Evolutionary conservation across 1,140 invertebrate species (phyloP), one percentile per base, ranked within the genome.

Genomic region (Scaptomyza montana): DNA sequence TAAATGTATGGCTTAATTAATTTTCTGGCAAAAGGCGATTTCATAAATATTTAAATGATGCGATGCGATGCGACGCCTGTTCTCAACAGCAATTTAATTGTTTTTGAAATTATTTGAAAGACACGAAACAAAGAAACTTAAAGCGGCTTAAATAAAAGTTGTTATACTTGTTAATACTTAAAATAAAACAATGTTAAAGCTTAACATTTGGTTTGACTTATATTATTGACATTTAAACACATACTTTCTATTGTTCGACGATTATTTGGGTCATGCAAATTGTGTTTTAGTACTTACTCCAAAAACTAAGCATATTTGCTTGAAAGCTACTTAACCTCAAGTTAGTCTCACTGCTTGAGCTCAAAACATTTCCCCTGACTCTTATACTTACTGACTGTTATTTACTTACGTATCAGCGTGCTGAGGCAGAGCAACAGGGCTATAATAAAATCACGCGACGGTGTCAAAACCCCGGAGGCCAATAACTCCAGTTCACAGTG

Each of bases 361-460:
- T 25, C 21, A 25, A 25, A 1, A 25, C 68, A 33, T 43, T 33
- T 21, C 12, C 53, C 63, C 25, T 19, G 9, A 49, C 8, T 49
- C 43, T 45, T 0, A 25, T 25, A 45, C 19, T 9, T 13, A 21
- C 33, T n/a, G 47, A 19, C 33, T 45, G 13, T 13, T 79, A 56
- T 90, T 73, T 92, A 94, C 95, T 95, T 95, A 97, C 96, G 94
- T 93, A 96, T 93, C 91, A 96, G 93, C 80, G 95, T 93, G 92
- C 95, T 94, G 77, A 96, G 93, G 93, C 96, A 96, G 92, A 95
- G 93, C 90, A 96, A 94, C 92, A 96, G 93, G 90, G 95, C 95
- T 92, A 97, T 95, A 93, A 97, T 95, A 93, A 97, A 97, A 94
- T 96, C 96, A 91, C 94, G 94, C 56, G 95, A 96, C 39, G 96